Evolutionary conservation across 2,888 invertebrate species (phyloP), one percentile per base, ranked within the genome.

Genomic region (Phyllotreta cruciferae): DNA sequence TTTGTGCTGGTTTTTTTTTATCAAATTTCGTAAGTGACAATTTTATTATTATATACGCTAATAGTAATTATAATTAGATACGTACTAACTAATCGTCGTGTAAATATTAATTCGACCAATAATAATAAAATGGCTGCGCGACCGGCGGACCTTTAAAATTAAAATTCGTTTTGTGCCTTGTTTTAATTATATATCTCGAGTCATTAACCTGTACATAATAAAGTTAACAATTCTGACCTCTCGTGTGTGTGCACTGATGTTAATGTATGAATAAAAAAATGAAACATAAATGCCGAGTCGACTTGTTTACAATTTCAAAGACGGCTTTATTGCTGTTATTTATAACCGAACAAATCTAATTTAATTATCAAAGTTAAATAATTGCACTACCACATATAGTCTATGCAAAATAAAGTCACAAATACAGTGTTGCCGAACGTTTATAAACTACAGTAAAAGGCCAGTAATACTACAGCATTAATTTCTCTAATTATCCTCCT

Each of bases 151-250:
- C 41, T 55, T 34, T 42, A 55, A 34, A 41, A 45, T 34, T 42
- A 55, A 34, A 41, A 45, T n/a, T 56, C 10, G 11, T 13, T 56
- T 42, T 11, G 34, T 52, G 52, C 36, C 13, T 52, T 37, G 36
- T 10, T 56, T 57, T 57, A 57, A 57, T 57, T 57, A 49, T 57
- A 57, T 42, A 57, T 47, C 38, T 47, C 38, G 56, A 57, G 56
- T 57, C 49, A 57, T 47, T 49, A 57, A 57, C 56, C 56, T 57
- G 24, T 39, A n/a, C n/a, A n/a, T n/a, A 49, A 57, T 57, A n/a
- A 6, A 44, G 36, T 44, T 36, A 56, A 56, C 56, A 38, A 38
- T 57, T 57, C 38, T 49, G 56, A 56, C 56, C 56, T 52, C 56
- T 45, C 56, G 11, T 56, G 13, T 37, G 10, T 9, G n/a, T n/a